Evolutionary conservation across 2,113 vertebrate species (phyloP).

Genomic region (Nesoenas mayeri): DNA sequence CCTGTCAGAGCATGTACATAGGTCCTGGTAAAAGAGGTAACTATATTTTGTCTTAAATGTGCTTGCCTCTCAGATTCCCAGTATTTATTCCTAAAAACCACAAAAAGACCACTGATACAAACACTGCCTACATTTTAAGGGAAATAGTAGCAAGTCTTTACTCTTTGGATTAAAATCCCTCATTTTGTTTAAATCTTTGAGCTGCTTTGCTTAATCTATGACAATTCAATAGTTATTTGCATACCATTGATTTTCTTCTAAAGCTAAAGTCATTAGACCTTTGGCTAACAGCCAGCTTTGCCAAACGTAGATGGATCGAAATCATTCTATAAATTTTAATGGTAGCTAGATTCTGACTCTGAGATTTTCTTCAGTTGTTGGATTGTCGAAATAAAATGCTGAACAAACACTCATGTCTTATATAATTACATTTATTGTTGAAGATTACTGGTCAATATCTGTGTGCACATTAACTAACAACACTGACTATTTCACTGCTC

Average conservation of each 20-base stretch:
- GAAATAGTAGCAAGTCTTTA: neutral
- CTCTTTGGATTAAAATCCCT: neutral
- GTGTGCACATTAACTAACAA: conserved; percentile 80
- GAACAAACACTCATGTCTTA: conserved; percentile 32
- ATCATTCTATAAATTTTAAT: neutral
- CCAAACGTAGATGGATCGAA: neutral
- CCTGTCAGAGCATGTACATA: neutral
- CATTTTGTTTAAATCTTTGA: conserved; percentile 23
- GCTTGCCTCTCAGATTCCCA: neutral
- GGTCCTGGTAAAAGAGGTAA: neutral
- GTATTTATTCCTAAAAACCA: neutral
- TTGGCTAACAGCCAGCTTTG: neutral
- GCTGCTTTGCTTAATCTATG: neutral
- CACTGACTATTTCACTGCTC: conserved; percentile 67
- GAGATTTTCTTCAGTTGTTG: conserved; percentile 33
- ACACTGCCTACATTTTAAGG: neutral
- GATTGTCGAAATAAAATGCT: conserved; percentile 66
- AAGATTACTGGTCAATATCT: conserved; percentile 77
- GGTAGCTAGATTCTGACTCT: neutral
- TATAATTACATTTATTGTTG: conserved; percentile 71
- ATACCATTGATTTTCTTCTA: conserved; percentile 9
- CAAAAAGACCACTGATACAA: neutral
- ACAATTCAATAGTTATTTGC: conserved; percentile 35
- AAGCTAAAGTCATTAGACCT: neutral
- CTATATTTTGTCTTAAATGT: neutral